Conservation (phyloP, 2,797 vertebrate species). For the Sebastes hubbsi region DNA sequence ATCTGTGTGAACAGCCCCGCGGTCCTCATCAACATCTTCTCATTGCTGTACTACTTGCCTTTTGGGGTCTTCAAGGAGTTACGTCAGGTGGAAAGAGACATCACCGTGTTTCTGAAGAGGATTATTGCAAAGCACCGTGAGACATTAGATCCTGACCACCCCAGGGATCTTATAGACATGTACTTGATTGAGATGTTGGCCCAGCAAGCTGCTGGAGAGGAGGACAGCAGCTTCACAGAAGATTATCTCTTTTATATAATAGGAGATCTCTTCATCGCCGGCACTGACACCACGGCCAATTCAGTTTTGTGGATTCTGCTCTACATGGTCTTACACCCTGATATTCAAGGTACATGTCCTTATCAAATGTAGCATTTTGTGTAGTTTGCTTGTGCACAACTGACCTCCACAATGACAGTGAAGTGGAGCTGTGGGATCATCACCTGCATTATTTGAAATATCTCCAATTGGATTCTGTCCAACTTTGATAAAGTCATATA, state of each 20-base stretch:
- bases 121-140: slow-evolving; percentile 88
- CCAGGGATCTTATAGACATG: slow-evolving; percentile 95
- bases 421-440: not conserved
- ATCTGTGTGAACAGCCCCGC: slow-evolving; percentile 85
- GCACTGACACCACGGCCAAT: slow-evolving; percentile 96
- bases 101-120: slow-evolving; percentile 89
- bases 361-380: not conserved
- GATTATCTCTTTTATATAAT: slow-evolving; percentile 96
- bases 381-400: not conserved
- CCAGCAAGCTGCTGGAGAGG: slow-evolving; percentile 69
- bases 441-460: not conserved
- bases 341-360: slow-evolving; percentile 86
- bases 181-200: slow-evolving; percentile 87
- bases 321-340: slow-evolving; percentile 89
- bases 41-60: slow-evolving; percentile 91
- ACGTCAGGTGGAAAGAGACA: slow-evolving; percentile 86
- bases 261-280: slow-evolving; percentile 94
- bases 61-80: slow-evolving; percentile 90
- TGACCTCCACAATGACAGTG: not conserved
- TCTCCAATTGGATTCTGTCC: not conserved
- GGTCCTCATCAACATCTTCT: slow-evolving; percentile 90
- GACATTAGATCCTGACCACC: slow-evolving; percentile 85
- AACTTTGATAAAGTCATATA: not conserved
- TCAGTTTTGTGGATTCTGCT: slow-evolving; percentile 93
- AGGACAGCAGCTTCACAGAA: slow-evolving; percentile 88